A percentile compares a stretch with the other conserved stretches of the same genome.
These are phyloP conservation scores for Cepaea hortensis DNA, from an alignment of 2,888 invertebrate species.

Conservation along the genomic window DNA sequence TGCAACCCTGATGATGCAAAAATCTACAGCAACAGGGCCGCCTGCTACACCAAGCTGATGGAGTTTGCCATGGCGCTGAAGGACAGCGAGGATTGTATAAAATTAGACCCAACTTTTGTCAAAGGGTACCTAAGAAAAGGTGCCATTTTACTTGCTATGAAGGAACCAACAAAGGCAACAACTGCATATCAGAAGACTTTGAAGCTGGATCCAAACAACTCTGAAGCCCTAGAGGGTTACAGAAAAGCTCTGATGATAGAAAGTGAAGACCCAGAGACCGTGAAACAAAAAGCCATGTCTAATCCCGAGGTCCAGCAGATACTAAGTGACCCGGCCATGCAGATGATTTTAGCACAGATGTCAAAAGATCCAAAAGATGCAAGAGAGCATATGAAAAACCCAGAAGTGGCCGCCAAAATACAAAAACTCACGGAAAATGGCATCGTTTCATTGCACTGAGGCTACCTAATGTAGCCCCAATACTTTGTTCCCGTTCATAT, in stretches of 20 bases:
- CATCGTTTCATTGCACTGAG: too few relatives aligned
- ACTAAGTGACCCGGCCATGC: conserved; percentile 97
- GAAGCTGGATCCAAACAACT: too few relatives aligned
- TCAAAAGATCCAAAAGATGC: conserved; percentile 95
- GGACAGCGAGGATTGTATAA: conserved; percentile 96
- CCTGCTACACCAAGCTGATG: conserved; percentile 97
- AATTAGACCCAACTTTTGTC: conserved; percentile 95
- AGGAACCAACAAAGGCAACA: conserved; percentile 91
- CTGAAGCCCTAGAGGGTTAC: conserved; percentile 96
- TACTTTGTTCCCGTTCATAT: too few relatives aligned
- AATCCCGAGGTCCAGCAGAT: conserved; percentile 98
- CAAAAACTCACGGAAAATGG: too few relatives aligned
- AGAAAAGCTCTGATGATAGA: conserved; percentile 81
- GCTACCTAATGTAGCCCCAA: too few relatives aligned
- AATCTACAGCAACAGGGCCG: conserved; percentile 97
- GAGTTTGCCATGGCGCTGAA: conserved; percentile 96
- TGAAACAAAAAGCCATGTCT: too few relatives aligned
- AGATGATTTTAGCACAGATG: conserved; percentile 98
- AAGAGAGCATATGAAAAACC: too few relatives aligned
- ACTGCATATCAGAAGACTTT: conserved; percentile 89
- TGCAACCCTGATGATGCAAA: conserved; percentile 98
- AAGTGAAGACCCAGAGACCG: conserved; percentile 84
- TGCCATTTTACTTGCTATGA: conserved; percentile 95
- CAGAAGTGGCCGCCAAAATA: too few relatives aligned
- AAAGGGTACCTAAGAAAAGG: conserved; percentile 99